These are phyloP conservation scores for Yoshiicerus persimilis DNA, from an alignment of 1,140 invertebrate genomes.

Conservation along the genomic window DNA sequence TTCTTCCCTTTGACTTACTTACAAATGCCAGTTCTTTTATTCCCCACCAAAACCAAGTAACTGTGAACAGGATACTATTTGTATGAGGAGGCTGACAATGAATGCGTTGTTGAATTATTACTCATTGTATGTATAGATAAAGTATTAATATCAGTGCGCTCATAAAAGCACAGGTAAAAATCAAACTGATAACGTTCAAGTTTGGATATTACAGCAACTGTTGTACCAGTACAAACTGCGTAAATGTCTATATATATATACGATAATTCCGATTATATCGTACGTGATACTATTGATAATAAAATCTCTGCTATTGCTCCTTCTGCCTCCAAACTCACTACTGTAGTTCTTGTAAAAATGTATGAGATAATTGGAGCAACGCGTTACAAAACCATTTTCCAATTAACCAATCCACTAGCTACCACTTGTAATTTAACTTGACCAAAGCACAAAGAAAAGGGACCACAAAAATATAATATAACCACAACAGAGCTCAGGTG, in stretches of 20 bases:
- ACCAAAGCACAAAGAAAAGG: background rate
- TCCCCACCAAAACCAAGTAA: background rate
- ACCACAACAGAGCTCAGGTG: background rate
- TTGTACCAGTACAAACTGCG: background rate
- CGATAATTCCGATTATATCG: too few species aligned
- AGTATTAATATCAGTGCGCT: background rate
- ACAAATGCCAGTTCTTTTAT: background rate
- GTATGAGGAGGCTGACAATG: background rate
- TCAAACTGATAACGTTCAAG: background rate
- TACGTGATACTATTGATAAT: background rate
- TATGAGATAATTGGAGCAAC: background rate
- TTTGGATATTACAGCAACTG: too few species aligned
- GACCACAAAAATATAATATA: background rate
- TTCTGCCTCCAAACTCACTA: background rate
- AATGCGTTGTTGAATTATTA: background rate
- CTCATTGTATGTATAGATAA: background rate
- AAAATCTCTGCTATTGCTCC: background rate
- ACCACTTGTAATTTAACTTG: background rate
- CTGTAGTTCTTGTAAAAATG: background rate
- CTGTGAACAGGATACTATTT: background rate
- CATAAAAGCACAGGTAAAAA: background rate
- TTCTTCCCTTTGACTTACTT: background rate
- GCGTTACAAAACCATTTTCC: background rate
- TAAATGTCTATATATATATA: too few species aligned
- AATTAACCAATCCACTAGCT: background rate